These are phyloP conservation scores for Monoplex corrugatus DNA, from an alignment of 2,888 invertebrate genomes.

Conservation along the genomic window DNA sequence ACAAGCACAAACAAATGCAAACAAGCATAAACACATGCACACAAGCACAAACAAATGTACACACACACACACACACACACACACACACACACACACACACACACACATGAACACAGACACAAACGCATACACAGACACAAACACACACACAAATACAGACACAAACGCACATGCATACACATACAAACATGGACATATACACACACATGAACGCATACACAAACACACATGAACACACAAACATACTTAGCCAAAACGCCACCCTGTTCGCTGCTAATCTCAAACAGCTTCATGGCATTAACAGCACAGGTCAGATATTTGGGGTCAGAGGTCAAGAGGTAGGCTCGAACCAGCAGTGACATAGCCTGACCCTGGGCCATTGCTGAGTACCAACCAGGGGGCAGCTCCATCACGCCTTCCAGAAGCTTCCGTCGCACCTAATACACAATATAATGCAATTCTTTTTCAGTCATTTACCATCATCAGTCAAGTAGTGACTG, in stretches of 20 bases:
- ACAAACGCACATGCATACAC: neutral
- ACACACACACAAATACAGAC: neutral
- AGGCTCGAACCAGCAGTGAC: constrained; percentile 95
- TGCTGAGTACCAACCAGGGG: constrained; percentile 96
- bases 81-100: neutral
- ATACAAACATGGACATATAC: neutral
- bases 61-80: neutral
- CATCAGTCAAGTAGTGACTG: too few species aligned
- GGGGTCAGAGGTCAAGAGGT: constrained; percentile 86
- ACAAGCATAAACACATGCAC: neutral
- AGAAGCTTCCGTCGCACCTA: constrained; percentile 82
- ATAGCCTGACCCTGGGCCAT: constrained; percentile 99
- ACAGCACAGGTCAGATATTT: constrained; percentile 91
- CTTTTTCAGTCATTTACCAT: too few species aligned
- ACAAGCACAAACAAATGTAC: neutral
- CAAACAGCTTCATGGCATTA: constrained; percentile 90
- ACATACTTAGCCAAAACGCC: constrained; percentile 53
- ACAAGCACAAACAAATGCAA: too few species aligned
- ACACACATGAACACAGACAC: neutral
- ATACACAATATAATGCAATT: too few species aligned
- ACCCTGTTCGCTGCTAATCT: constrained; percentile 73
- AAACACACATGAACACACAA: neutral
- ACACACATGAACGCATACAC: neutral
- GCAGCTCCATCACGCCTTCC: constrained; percentile 82
- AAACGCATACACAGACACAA: neutral